These are phyloP conservation scores for Brachyalestes nurse DNA, from an alignment of 2,797 vertebrate genomes.

Conservation along the genomic window DNA sequence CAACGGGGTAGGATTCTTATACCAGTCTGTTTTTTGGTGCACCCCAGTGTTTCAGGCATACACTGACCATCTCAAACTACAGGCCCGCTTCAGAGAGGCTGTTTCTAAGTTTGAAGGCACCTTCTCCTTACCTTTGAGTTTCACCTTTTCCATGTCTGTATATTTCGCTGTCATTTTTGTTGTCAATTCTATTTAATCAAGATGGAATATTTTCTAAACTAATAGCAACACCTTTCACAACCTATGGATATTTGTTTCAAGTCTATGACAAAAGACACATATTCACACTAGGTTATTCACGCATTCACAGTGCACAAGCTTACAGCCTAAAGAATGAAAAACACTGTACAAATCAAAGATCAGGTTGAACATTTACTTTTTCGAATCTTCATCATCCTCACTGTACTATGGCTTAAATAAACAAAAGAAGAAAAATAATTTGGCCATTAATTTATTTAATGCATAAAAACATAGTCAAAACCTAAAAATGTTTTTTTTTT, in stretches of 20 bases:
- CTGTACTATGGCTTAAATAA: slow-evolving; percentile 70
- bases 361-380: slow-evolving; percentile 41
- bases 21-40: not conserved
- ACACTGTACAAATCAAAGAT: slow-evolving; percentile 70
- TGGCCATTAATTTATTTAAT: slow-evolving; percentile 48
- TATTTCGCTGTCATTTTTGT: slow-evolving; percentile 67
- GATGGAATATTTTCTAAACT: slow-evolving; percentile 75
- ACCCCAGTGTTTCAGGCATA: slow-evolving; percentile 43
- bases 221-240: slow-evolving; percentile 90
- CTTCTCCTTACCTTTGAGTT: slow-evolving; percentile 60
- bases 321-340: slow-evolving; percentile 84
- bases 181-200: slow-evolving; percentile 67
- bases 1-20: slow-evolving; percentile 2
- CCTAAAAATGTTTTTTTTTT: slow-evolving; percentile 28
- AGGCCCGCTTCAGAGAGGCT: slow-evolving; percentile 62
- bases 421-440: slow-evolving; percentile 46
- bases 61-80: slow-evolving; percentile 66
- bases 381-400: slow-evolving; percentile 56
- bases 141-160: slow-evolving; percentile 65
- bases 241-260: slow-evolving; percentile 83
- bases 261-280: slow-evolving; percentile 94
- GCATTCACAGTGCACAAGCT: slow-evolving; percentile 96
- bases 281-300: slow-evolving; percentile 91
- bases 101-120: slow-evolving; percentile 74
- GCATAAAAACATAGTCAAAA: slow-evolving; percentile 50